A percentile compares a stretch with the other conserved stretches of the same genome.
Conservation (phyloP, 37 sponge, comb jelly and placozoan genomes). For the Eunapius fragilis region DNA sequence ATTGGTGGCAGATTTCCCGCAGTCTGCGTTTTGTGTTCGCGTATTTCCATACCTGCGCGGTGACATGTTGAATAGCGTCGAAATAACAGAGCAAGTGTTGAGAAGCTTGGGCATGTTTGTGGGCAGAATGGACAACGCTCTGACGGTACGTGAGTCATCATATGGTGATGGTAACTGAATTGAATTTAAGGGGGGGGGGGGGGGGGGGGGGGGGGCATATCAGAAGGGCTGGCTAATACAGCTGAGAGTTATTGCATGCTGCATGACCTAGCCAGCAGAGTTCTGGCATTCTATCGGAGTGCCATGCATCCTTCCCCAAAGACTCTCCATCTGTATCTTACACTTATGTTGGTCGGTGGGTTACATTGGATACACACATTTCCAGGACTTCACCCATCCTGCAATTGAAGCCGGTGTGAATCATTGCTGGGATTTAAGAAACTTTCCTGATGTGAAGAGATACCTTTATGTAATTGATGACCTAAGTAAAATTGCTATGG, state of each 20-base stretch:
- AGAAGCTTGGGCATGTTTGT: slow-evolving; percentile 14
- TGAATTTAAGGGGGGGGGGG: no score
- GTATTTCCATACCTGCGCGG: slow-evolving; percentile 29
- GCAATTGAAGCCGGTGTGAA: neutral
- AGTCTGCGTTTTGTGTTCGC: slow-evolving; percentile 7
- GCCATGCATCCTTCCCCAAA: no score
- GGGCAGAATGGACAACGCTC: slow-evolving; percentile 16
- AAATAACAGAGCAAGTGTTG: neutral
- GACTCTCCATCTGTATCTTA: no score
- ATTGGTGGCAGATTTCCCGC: no score
- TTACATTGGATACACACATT: neutral
- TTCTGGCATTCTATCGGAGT: no score
- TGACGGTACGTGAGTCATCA: slow-evolving; percentile 8
- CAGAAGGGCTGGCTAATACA: no score
- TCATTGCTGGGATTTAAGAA: slow-evolving; percentile 10
- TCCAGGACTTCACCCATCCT: slow-evolving; percentile 24
- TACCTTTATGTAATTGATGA: neutral
- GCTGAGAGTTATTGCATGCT: no score
- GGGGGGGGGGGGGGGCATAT: no score
- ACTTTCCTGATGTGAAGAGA: neutral
- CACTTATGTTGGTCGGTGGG: no score
- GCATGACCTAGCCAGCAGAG: no score
- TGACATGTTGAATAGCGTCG: slow-evolving; percentile 9
- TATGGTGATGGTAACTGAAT: neutral
- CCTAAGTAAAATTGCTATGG: neutral